phyloP scores from a whole-genome alignment of 2,797 vertebrate genomes.

The Peromyscus eremicus region DNA sequence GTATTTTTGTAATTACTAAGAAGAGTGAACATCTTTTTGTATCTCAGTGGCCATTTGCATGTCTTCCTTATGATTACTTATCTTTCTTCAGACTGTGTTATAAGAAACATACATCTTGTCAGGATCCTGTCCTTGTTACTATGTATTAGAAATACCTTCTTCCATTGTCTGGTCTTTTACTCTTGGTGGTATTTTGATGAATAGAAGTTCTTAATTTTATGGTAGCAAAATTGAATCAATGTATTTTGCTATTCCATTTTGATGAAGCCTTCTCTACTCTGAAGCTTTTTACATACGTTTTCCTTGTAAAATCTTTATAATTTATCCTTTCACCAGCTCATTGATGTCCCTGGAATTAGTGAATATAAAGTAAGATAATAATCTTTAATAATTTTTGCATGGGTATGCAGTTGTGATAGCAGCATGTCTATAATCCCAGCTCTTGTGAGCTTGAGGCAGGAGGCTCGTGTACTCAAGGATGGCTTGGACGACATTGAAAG shows the following conservation, averaged over 20 bases:
- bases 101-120: neutral
- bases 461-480: neutral
- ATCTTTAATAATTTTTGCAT: neutral
- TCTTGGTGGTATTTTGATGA: neutral
- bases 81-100: neutral
- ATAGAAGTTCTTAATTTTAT: neutral
- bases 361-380: neutral
- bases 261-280: neutral
- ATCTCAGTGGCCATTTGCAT: neutral
- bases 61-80: neutral
- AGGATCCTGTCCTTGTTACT: neutral
- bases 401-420: neutral
- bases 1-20: neutral
- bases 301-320: neutral
- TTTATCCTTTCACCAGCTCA: neutral
- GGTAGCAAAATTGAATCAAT: neutral
- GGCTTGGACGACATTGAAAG: neutral
- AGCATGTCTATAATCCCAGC: neutral
- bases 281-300: neutral
- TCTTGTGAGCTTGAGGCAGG: neutral
- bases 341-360: neutral
- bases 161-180: neutral
- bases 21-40: neutral
- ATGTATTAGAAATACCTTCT: neutral
- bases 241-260: neutral